Percentiles rank a stretch among this genome's conserved stretches.
Evolutionary conservation across 2,888 invertebrate species (phyloP).

Genomic region (Sinotaia quadrata): DNA sequence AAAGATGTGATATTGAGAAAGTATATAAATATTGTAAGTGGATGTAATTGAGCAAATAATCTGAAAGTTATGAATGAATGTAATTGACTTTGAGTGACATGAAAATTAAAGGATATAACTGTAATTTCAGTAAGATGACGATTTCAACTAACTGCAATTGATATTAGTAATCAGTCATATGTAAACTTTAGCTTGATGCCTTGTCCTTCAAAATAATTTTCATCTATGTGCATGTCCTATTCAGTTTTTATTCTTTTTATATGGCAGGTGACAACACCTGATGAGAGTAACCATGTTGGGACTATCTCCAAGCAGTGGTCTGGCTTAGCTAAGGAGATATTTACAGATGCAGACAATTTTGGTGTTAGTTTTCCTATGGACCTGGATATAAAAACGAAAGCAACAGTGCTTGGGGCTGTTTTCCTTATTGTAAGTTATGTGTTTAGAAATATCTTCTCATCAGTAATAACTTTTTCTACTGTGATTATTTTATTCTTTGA

Average conservation of each 20-base stretch:
- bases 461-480: no score
- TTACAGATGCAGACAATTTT: conserved; percentile 90
- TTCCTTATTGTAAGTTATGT: conserved; percentile 89
- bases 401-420: conserved; percentile 84
- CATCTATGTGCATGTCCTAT: background rate
- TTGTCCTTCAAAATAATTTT: background rate
- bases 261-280: conserved; percentile 81
- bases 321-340: conserved; percentile 84
- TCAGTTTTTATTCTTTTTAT: background rate
- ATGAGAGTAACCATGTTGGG: conserved; percentile 85
- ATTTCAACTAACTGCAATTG: no score
- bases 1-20: no score
- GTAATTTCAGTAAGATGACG: no score
- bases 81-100: no score
- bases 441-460: no score
- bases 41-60: no score
- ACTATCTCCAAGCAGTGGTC: conserved; percentile 93
- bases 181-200: background rate
- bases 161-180: no score
- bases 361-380: conserved; percentile 93
- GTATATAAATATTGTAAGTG: no score
- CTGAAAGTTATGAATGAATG: no score
- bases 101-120: no score
- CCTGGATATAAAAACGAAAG: conserved; percentile 87
- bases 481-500: no score